Evolutionary conservation across 2,113 vertebrate genomes (phyloP).

Genomic region (Axis porcinus): DNA sequence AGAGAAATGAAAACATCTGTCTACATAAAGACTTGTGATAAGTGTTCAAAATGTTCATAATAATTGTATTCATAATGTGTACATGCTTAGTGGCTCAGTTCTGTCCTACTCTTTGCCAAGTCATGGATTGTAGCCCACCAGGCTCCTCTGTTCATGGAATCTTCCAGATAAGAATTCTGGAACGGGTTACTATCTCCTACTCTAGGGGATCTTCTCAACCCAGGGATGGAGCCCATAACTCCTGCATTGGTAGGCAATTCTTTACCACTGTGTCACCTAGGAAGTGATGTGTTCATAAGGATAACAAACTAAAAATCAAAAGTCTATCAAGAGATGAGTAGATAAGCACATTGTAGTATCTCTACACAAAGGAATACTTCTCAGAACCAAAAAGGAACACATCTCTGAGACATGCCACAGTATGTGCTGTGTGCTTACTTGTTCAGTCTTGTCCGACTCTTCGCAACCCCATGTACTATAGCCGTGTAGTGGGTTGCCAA

Average conservation of each 20-base stretch:
- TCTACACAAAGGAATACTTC: neutral
- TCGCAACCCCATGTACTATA: neutral
- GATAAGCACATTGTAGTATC: neutral
- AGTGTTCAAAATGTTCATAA: neutral
- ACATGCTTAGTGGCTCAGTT: neutral
- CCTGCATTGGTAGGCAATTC: neutral
- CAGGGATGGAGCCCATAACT: neutral
- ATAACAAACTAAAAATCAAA: neutral
- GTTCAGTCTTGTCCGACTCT: neutral
- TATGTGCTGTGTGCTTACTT: neutral
- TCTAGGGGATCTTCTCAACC: neutral
- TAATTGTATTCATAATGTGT: neutral
- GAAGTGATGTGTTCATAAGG: neutral
- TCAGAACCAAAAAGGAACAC: neutral
- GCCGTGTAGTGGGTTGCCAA: neutral
- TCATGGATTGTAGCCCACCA: neutral
- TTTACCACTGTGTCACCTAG: neutral
- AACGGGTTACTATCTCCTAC: fast-evolving
- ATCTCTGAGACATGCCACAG: neutral
- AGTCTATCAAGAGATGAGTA: neutral
- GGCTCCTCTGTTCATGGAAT: neutral
- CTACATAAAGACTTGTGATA: neutral
- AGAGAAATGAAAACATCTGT: neutral
- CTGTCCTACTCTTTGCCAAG: neutral
- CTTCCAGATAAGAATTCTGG: neutral